Evolutionary conservation across 2,797 vertebrate genomes (phyloP).

Genomic region (Centroberyx gerrardi): DNA sequence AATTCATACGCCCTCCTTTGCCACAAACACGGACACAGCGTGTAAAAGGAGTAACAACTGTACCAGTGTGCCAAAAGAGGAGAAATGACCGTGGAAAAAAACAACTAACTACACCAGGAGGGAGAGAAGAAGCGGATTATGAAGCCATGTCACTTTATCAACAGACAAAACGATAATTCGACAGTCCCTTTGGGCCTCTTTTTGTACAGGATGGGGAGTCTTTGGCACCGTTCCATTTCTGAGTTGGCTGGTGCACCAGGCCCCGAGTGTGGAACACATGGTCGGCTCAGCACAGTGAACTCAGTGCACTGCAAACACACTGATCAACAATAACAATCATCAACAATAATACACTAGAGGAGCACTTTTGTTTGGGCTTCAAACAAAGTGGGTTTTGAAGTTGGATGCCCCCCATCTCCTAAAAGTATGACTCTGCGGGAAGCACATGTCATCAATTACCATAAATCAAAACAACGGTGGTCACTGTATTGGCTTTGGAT

Average conservation of each 20-base stretch:
- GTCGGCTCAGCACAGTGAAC: constrained; percentile 61
- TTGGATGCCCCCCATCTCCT: constrained; percentile 4
- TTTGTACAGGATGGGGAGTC: constrained; percentile 32
- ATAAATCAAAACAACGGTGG: constrained; percentile 42
- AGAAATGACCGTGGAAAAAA: constrained; percentile 23
- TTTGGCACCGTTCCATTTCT: constrained; percentile 51
- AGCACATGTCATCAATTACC: neutral
- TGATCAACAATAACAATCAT: constrained; percentile 61
- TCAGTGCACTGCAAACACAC: constrained; percentile 41
- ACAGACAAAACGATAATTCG: constrained; percentile 61
- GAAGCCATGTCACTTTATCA: constrained; percentile 46
- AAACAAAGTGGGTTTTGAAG: constrained; percentile 31
- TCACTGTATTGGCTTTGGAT: constrained; percentile 22
- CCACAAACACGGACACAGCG: constrained; percentile 65
- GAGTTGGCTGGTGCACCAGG: constrained; percentile 46
- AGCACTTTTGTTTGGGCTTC: constrained; percentile 32
- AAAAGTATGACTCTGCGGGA: constrained; percentile 11
- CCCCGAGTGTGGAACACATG: constrained; percentile 60
- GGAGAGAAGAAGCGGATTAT: constrained; percentile 30
- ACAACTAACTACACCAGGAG: constrained; percentile 18
- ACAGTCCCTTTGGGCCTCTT: constrained; percentile 49
- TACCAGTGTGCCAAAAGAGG: constrained; percentile 32
- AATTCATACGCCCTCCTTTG: constrained; percentile 36
- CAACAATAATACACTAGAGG: constrained; percentile 42
- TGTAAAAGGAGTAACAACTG: constrained; percentile 42